phyloP scores from a whole-genome alignment of 2,797 vertebrate genomes.

The Odontamblyopus rebecca region DNA sequence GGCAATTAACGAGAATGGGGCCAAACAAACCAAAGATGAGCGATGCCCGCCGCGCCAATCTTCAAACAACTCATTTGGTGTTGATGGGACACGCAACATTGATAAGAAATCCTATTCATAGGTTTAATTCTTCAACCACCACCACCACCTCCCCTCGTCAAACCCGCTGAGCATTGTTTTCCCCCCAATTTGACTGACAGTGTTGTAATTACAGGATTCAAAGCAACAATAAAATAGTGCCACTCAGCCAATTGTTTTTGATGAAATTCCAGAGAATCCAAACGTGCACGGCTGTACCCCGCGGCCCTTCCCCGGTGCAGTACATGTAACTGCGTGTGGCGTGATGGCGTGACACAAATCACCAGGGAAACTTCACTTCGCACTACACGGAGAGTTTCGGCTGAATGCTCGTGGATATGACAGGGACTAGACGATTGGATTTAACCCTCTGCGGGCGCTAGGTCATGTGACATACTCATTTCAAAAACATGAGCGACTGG shows the following conservation, averaged over 20 bases:
- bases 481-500: conserved; percentile 16
- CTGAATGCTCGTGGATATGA: conserved; percentile 11
- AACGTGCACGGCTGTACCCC: conserved; percentile 18
- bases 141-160: conserved; percentile 35
- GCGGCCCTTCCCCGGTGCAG: conserved; percentile 48
- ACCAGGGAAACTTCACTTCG: conserved; percentile 17
- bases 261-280: conserved; percentile 43
- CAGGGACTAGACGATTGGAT: conserved; percentile 31
- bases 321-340: conserved; percentile 36
- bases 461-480: conserved; percentile 15
- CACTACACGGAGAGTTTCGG: conserved; percentile 15
- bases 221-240: conserved; percentile 56
- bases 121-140: conserved; percentile 45
- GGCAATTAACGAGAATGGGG: conserved; percentile 64
- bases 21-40: conserved; percentile 58
- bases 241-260: conserved; percentile 60
- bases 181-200: conserved; percentile 61
- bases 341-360: conserved; percentile 32
- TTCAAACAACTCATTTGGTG: conserved; percentile 59
- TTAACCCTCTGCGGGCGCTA: conserved; percentile 18
- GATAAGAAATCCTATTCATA: conserved; percentile 60
- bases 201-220: conserved; percentile 68
- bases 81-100: conserved; percentile 47
- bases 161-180: conserved; percentile 54
- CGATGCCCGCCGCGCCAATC: conserved; percentile 41